Conservation (phyloP, 2,888 invertebrate genomes). For the Microdon myrmicae region DNA sequence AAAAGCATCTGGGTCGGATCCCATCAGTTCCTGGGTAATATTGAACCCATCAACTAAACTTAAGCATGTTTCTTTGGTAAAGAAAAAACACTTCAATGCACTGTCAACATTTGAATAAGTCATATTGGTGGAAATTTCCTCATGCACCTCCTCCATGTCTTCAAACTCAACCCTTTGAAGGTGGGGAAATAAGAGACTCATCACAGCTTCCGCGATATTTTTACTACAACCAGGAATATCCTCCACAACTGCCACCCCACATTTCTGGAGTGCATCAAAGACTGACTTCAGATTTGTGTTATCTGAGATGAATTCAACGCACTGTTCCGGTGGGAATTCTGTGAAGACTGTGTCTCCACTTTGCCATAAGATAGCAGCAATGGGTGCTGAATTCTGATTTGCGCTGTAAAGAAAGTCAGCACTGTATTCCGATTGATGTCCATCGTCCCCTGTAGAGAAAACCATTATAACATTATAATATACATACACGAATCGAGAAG, state of each 20-base stretch:
- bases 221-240: slow-evolving; percentile 43
- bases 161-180: neutral
- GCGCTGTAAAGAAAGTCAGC: slow-evolving; percentile 16
- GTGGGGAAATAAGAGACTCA: slow-evolving; percentile 26
- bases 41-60: slow-evolving; percentile 77
- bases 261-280: slow-evolving; percentile 60
- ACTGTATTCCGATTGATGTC: slow-evolving; percentile 64
- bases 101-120: slow-evolving; percentile 19
- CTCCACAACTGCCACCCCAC: slow-evolving; percentile 54
- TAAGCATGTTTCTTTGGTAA: slow-evolving; percentile 68
- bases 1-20: slow-evolving; percentile 69
- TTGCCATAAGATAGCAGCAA: too few species aligned
- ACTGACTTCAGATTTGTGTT: slow-evolving; percentile 65
- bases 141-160: slow-evolving; percentile 19
- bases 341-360: too few species aligned
- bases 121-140: slow-evolving; percentile 21
- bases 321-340: neutral
- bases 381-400: neutral
- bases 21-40: slow-evolving; percentile 70
- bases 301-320: slow-evolving; percentile 38
- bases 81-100: slow-evolving; percentile 26
- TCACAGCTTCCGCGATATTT: slow-evolving; percentile 15
- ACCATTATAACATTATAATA: too few species aligned
- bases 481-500: too few species aligned
- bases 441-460: slow-evolving; percentile 69